phyloP scores from a whole-genome alignment of 2,113 vertebrate genomes.

The Aegotheles bennettii region DNA sequence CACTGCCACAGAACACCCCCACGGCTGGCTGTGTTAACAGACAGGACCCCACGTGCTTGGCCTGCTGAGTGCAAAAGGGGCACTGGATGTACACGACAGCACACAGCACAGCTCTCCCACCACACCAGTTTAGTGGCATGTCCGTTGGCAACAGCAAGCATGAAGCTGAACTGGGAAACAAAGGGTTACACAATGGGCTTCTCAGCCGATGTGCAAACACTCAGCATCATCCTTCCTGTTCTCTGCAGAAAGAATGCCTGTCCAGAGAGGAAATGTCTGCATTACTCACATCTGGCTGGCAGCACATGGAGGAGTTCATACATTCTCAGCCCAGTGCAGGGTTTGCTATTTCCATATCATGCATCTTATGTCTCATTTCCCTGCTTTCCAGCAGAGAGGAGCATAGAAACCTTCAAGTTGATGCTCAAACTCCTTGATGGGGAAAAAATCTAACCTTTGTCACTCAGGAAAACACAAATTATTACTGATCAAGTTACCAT shows the following conservation, averaged over 20 bases:
- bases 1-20: not conserved
- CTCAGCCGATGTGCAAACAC: not conserved
- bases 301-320: not conserved
- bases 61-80: not conserved
- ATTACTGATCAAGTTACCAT: not conserved
- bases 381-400: not conserved
- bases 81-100: not conserved
- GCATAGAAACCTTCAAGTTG: not conserved
- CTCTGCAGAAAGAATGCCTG: not conserved
- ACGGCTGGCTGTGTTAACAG: not conserved
- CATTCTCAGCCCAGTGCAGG: not conserved
- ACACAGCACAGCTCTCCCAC: not conserved
- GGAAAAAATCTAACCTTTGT: not conserved
- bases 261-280: slow-evolving; percentile 22
- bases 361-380: not conserved
- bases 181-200: not conserved
- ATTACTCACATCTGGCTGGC: slow-evolving; percentile 48
- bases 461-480: not conserved
- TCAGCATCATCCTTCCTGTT: slow-evolving; percentile 26
- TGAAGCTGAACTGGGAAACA: not conserved
- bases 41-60: not conserved
- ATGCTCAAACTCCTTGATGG: not conserved
- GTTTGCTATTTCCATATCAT: not conserved
- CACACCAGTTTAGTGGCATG: not conserved
- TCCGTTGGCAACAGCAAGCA: not conserved